phyloP scores from a whole-genome alignment of 2,797 vertebrate genomes.

The Bryconaethiops microstoma region DNA sequence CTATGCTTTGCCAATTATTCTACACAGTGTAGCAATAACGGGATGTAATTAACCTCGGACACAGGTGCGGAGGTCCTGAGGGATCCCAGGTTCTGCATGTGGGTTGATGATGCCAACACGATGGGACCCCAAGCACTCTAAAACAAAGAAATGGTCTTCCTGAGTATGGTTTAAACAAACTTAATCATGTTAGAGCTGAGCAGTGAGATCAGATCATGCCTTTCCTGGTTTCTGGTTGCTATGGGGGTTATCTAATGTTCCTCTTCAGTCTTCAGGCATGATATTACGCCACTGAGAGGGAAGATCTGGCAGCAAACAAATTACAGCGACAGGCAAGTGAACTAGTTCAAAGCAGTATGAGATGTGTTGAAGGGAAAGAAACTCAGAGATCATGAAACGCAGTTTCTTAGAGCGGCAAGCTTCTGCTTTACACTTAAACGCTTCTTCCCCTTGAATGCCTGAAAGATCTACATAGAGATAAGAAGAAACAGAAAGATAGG shows the following conservation, averaged over 20 bases:
- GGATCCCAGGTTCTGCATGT: constrained; percentile 59
- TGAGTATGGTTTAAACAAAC: not conserved
- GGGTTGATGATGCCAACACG: constrained; percentile 77
- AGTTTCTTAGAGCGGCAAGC: no score
- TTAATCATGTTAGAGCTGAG: not conserved
- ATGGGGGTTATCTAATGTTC: not conserved
- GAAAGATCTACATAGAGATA: no score
- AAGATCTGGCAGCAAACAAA: not conserved
- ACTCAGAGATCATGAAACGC: no score
- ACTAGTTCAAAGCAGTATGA: no score
- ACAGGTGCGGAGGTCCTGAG: constrained; percentile 85
- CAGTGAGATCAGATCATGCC: not conserved
- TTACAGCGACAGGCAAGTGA: not conserved
- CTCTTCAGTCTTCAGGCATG: not conserved
- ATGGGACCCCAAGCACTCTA: constrained; percentile 87
- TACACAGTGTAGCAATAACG: not conserved
- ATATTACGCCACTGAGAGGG: not conserved
- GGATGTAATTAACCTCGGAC: constrained; percentile 77
- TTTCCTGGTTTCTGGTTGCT: not conserved
- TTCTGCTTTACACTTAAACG: no score
- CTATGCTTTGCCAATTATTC: not conserved
- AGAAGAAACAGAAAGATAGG: not conserved
- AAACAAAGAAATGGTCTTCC: not conserved
- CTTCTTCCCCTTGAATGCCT: no score
- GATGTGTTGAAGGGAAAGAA: no score